phyloP scores from a whole-genome alignment of 37 sponge, comb jelly and placozoan genomes.

The Geodia barretti region DNA sequence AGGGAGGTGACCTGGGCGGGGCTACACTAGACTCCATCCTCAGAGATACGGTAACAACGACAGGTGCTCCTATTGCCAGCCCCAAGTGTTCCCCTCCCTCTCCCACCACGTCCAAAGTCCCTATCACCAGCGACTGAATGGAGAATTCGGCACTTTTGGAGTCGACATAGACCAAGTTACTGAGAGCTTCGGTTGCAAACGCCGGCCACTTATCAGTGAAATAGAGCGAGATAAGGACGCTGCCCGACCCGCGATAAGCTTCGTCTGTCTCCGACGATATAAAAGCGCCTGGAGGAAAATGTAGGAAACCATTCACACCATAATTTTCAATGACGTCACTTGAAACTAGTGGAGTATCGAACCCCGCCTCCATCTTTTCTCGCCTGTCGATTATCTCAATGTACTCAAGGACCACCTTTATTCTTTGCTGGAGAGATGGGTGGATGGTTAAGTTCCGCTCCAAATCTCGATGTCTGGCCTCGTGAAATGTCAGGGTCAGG shows the following conservation, averaged over 20 bases:
- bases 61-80: neutral
- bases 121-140: constrained; percentile 20
- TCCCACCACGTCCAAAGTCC: constrained; percentile 20
- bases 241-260: constrained; percentile 17
- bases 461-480: neutral
- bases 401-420: constrained; percentile 6
- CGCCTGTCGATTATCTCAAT: neutral
- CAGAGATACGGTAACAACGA: neutral
- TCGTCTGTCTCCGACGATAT: neutral
- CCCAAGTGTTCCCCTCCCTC: constrained; percentile 4
- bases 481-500: constrained; percentile 12
- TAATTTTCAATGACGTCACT: neutral
- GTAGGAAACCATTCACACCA: neutral
- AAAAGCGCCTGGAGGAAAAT: neutral
- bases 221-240: constrained; percentile 21
- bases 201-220: neutral
- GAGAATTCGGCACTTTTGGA: constrained; percentile 11
- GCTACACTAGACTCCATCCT: neutral
- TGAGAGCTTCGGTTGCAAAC: neutral
- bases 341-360: neutral
- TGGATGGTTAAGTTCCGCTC: neutral
- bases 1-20: neutral
- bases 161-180: constrained; percentile 12
- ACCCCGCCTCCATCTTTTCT: neutral
- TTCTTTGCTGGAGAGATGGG: neutral